phyloP scores from a whole-genome alignment of 2,113 vertebrate genomes.

The Uria aalge region DNA sequence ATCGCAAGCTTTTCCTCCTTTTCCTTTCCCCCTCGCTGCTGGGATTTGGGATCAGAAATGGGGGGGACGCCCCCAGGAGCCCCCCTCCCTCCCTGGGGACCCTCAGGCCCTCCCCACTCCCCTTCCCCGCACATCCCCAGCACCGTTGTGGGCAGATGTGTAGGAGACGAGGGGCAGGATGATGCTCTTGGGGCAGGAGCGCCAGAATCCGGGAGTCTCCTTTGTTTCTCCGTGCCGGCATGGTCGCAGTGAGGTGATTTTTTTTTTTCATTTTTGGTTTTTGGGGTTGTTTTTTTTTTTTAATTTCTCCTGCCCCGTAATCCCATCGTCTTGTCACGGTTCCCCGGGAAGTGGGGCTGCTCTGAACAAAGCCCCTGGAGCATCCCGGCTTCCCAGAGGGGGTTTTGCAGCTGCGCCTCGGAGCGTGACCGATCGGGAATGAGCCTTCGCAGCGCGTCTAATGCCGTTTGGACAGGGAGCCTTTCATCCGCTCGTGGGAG shows the following conservation, averaged over 20 bases:
- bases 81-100: background rate
- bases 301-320: slow-evolving; percentile 38
- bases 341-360: slow-evolving; percentile 37
- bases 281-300: background rate
- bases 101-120: background rate
- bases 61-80: background rate
- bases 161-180: no score
- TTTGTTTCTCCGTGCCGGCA: background rate
- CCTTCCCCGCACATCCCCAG: background rate
- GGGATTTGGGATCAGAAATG: background rate
- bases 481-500: slow-evolving; percentile 69
- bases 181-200: background rate
- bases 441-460: slow-evolving; percentile 65
- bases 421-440: slow-evolving; percentile 75
- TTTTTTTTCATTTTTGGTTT: background rate
- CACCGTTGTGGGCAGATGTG: accelerated
- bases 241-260: background rate
- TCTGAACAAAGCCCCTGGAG: slow-evolving; percentile 58
- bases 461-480: slow-evolving; percentile 66
- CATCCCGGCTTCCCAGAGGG: slow-evolving; percentile 50
- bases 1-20: background rate
- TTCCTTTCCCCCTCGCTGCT: background rate
- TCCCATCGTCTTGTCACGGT: slow-evolving; percentile 65
- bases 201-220: background rate
- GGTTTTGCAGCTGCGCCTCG: slow-evolving; percentile 65